phyloP scores from a whole-genome alignment of 2,888 invertebrate genomes.

The Clusia tigrina region DNA sequence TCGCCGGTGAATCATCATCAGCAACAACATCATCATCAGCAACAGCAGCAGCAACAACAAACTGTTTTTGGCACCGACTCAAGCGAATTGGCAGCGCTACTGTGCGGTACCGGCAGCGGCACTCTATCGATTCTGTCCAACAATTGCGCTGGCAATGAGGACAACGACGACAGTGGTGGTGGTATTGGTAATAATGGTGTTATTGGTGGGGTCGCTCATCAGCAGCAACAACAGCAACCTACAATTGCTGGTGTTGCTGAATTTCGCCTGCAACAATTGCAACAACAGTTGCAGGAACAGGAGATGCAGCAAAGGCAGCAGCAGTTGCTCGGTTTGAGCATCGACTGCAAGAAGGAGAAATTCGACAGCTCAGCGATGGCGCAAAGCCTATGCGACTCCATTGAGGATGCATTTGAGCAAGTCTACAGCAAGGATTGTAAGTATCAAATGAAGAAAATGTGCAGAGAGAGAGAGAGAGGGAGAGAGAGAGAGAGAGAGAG shows the following conservation, averaged over 20 bases:
- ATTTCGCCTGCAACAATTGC: conserved; percentile 39
- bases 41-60: conserved; percentile 36
- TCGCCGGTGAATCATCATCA: conserved; percentile 51
- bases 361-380: conserved; percentile 48
- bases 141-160: conserved; percentile 34
- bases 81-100: conserved; percentile 54
- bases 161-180: conserved; percentile 26
- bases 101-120: conserved; percentile 51
- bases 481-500: not conserved
- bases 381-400: conserved; percentile 57
- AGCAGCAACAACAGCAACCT: conserved; percentile 44
- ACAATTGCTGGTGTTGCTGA: conserved; percentile 25
- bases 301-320: conserved; percentile 43
- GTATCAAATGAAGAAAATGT: conserved; percentile 40
- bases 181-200: conserved; percentile 28
- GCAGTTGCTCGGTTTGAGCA: conserved; percentile 52
- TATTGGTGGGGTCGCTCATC: conserved; percentile 38
- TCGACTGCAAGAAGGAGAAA: conserved; percentile 60
- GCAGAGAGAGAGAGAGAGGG: not conserved
- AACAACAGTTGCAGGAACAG: conserved; percentile 44
- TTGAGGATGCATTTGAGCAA: conserved; percentile 62
- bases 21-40: conserved; percentile 33
- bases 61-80: conserved; percentile 46
- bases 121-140: conserved; percentile 48
- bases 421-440: conserved; percentile 64